phyloP scores from a whole-genome alignment of 2,797 vertebrate genomes.

The Philypnodon macrostomus region DNA sequence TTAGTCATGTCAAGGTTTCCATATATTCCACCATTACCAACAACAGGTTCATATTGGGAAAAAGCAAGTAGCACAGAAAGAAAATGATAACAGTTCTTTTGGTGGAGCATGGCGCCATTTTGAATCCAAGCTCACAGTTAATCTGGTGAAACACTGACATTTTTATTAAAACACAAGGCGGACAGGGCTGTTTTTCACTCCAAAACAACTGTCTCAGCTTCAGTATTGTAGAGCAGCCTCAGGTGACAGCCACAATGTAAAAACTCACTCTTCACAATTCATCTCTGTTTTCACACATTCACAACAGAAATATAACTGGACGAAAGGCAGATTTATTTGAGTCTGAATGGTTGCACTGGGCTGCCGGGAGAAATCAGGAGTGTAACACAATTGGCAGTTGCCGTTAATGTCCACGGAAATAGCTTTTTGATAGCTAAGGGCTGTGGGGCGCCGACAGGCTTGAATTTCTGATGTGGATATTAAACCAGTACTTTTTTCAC shows the following conservation, averaged over 20 bases:
- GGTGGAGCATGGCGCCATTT: not conserved
- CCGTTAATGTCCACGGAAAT: constrained; percentile 17
- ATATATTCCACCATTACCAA: no score
- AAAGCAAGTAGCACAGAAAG: not conserved
- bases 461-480: constrained; percentile 29
- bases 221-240: not conserved
- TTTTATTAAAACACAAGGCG: not conserved
- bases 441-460: constrained; percentile 10
- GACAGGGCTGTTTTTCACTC: not conserved
- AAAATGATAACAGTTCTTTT: not conserved
- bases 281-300: not conserved
- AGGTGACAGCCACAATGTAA: not conserved
- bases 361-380: not conserved
- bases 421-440: constrained; percentile 20
- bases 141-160: not conserved
- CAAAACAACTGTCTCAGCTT: not conserved
- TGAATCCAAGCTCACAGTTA: not conserved
- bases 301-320: constrained; percentile 3
- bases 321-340: constrained; percentile 4
- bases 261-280: not conserved
- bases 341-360: constrained; percentile 1
- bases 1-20: no score
- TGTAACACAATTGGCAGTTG: constrained; percentile 16
- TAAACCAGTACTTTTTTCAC: not conserved
- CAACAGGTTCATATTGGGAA: not conserved